phyloP scores from a whole-genome alignment of 37 sponge, comb jelly and placozoan genomes.

The Bolinopsis microptera region DNA sequence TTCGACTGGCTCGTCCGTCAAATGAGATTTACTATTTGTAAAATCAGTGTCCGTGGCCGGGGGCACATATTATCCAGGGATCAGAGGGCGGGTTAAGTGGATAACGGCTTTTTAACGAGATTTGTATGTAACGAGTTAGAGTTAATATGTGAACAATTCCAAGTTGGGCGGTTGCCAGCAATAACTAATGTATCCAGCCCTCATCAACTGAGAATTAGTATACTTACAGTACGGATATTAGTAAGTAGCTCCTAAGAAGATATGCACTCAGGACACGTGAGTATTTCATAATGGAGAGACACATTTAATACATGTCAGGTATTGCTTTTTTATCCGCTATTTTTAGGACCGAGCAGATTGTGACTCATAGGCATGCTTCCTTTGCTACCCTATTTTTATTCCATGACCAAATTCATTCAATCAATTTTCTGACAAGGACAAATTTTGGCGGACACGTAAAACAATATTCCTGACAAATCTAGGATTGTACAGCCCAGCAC shows the following conservation, averaged over 20 bases:
- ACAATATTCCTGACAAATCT: not conserved
- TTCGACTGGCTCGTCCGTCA: not conserved
- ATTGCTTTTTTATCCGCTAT: too few species aligned
- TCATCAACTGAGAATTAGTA: too few species aligned
- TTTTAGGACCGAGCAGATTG: too few species aligned
- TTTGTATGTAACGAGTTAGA: not conserved
- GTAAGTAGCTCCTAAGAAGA: too few species aligned
- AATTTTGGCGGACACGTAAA: not conserved
- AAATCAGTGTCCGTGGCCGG: not conserved
- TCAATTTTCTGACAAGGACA: not conserved
- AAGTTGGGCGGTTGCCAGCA: not conserved
- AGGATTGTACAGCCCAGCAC: not conserved
- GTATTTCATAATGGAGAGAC: too few species aligned
- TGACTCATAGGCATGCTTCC: too few species aligned
- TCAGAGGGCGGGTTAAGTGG: not conserved
- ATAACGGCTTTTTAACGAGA: not conserved
- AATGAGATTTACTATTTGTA: not conserved
- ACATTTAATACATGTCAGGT: too few species aligned
- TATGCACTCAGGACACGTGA: too few species aligned
- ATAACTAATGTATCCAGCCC: not conserved
- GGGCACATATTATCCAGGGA: not conserved
- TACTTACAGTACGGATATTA: too few species aligned
- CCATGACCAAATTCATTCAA: not conserved
- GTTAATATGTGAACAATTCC: not conserved
- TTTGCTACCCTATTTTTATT: not conserved